Evolutionary conservation across 2,113 vertebrate genomes (phyloP).

Genomic region (Pipra filicauda): DNA sequence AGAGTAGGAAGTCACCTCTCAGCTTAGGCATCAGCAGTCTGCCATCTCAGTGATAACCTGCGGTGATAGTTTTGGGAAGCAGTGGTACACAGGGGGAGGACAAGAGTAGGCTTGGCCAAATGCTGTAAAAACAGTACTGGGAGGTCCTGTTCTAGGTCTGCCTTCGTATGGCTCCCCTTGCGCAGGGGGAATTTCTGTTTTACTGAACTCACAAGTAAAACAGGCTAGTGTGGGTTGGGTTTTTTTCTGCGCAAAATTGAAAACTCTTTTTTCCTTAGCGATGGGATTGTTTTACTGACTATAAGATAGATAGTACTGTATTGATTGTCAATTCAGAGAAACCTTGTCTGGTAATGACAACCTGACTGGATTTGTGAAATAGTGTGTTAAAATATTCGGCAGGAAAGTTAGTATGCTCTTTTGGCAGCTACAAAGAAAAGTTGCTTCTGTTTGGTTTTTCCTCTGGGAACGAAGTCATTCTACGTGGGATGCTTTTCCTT

Average conservation of each 20-base stretch:
- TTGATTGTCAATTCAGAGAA: constrained; percentile 21
- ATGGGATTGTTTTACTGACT: background rate
- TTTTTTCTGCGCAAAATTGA: background rate
- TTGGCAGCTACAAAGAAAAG: constrained; percentile 6
- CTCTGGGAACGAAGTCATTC: background rate
- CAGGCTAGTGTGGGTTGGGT: background rate
- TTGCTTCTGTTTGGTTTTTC: background rate
- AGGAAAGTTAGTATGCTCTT: constrained; percentile 1
- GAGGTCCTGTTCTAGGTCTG: background rate
- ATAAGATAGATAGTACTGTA: background rate
- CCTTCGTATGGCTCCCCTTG: background rate
- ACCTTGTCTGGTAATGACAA: constrained; percentile 6
- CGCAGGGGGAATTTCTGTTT: background rate
- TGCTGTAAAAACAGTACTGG: background rate
- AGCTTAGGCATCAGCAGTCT: background rate
- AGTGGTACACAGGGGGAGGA: background rate
- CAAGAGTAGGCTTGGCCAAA: background rate
- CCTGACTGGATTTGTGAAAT: background rate
- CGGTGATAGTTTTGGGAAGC: background rate
- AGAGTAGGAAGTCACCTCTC: background rate
- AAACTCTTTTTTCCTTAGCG: background rate
- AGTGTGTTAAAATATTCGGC: background rate
- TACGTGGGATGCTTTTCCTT: background rate
- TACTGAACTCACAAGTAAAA: background rate
- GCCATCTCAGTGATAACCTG: background rate